phyloP scores from a whole-genome alignment of 2,113 vertebrate species.

The Grallaria varia region DNA sequence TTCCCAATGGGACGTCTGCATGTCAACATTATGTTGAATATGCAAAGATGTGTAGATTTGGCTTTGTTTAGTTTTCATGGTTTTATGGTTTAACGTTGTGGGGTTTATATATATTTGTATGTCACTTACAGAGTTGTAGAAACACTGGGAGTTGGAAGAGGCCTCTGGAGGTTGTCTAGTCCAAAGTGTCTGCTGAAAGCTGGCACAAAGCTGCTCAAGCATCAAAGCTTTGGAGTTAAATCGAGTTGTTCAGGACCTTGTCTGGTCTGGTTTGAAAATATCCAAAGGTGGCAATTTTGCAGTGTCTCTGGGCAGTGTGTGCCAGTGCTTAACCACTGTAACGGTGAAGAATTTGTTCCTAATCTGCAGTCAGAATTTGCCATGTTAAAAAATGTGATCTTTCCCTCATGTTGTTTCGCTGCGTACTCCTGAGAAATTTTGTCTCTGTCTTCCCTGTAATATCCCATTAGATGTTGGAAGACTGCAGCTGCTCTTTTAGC shows the following conservation, averaged over 20 bases:
- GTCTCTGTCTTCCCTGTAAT: not conserved
- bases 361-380: not conserved
- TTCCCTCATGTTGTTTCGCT: not conserved
- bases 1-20: not conserved
- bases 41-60: not conserved
- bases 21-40: not conserved
- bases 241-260: not conserved
- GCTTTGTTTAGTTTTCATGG: not conserved
- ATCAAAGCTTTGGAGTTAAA: not conserved
- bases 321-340: not conserved
- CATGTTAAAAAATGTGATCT: not conserved
- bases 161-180: not conserved
- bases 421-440: not conserved
- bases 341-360: not conserved
- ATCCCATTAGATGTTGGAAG: not conserved
- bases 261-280: not conserved
- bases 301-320: not conserved
- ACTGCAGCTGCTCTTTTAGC: not conserved
- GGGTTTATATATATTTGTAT: not conserved
- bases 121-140: not conserved
- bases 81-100: not conserved
- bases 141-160: not conserved
- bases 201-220: not conserved
- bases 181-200: not conserved
- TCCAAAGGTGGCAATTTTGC: not conserved